phyloP scores from a whole-genome alignment of 2,888 invertebrate species.

The Drosophila picticornis region DNA sequence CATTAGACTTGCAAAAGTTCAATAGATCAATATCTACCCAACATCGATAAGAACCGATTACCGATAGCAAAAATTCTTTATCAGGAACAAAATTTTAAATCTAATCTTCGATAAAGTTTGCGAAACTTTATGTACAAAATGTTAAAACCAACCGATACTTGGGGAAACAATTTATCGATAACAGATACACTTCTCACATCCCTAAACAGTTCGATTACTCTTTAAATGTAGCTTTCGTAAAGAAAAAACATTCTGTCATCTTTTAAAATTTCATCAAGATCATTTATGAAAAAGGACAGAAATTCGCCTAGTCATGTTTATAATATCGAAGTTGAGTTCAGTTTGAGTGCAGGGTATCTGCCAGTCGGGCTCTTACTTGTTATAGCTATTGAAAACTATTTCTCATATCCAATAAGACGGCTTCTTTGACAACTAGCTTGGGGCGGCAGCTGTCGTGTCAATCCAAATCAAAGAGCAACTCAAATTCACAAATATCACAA shows the following conservation, averaged over 20 bases:
- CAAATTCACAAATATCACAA: slow-evolving; percentile 16
- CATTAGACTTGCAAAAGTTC: too few species aligned
- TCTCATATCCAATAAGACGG: slow-evolving; percentile 15
- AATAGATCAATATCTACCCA: background rate
- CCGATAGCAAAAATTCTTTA: background rate
- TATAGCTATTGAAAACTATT: slow-evolving; percentile 3
- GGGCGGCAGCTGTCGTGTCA: slow-evolving; percentile 50
- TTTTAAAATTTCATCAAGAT: background rate
- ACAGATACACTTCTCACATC: background rate
- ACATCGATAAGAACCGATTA: background rate
- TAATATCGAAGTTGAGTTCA: background rate
- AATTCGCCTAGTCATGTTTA: background rate
- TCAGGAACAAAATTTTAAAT: background rate
- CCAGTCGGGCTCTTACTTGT: background rate
- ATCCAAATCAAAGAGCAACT: slow-evolving; percentile 30
- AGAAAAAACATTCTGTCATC: too few species aligned
- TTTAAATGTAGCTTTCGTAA: too few species aligned
- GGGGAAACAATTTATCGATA: background rate
- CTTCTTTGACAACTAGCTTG: slow-evolving; percentile 32
- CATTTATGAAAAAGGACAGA: background rate
- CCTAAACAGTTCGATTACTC: background rate
- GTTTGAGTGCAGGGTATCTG: background rate
- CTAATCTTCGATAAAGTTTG: background rate
- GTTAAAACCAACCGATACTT: background rate
- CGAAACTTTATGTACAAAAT: background rate